Conservation (phyloP, 2,113 vertebrate species). For the Nothoprocta perdicaria region DNA sequence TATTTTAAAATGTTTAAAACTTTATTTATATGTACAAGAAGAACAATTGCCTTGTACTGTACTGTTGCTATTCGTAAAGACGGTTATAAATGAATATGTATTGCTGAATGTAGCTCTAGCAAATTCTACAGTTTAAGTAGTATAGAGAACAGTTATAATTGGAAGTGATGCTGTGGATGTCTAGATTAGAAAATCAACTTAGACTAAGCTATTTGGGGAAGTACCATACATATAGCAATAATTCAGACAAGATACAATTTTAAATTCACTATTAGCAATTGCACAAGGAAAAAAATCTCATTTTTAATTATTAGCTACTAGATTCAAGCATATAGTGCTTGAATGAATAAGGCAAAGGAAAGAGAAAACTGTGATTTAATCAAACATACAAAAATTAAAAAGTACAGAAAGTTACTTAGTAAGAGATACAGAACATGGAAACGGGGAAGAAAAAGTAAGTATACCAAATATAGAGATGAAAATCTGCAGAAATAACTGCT, state of each 20-base stretch:
- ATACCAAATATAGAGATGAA: background rate
- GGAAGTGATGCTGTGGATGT: background rate
- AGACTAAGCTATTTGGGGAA: background rate
- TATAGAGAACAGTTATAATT: background rate
- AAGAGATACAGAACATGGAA: background rate
- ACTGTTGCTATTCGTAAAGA: background rate
- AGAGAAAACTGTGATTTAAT: background rate
- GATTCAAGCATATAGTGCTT: background rate
- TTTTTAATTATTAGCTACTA: background rate
- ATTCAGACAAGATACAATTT: background rate
- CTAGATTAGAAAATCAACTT: background rate
- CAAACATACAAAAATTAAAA: background rate
- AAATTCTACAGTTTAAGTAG: background rate
- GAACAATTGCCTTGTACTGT: background rate
- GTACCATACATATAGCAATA: background rate
- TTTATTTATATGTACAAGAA: background rate
- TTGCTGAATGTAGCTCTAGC: background rate
- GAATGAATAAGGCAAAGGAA: background rate
- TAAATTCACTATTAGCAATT: background rate
- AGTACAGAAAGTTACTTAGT: background rate
- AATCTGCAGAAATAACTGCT: background rate
- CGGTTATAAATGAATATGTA: background rate
- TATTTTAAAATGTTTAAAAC: background rate
- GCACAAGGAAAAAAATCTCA: background rate
- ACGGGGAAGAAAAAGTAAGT: background rate